These are phyloP conservation scores for Chiloscyllium punctatum DNA, from an alignment of 2,797 vertebrate genomes.

Conservation along the genomic window DNA sequence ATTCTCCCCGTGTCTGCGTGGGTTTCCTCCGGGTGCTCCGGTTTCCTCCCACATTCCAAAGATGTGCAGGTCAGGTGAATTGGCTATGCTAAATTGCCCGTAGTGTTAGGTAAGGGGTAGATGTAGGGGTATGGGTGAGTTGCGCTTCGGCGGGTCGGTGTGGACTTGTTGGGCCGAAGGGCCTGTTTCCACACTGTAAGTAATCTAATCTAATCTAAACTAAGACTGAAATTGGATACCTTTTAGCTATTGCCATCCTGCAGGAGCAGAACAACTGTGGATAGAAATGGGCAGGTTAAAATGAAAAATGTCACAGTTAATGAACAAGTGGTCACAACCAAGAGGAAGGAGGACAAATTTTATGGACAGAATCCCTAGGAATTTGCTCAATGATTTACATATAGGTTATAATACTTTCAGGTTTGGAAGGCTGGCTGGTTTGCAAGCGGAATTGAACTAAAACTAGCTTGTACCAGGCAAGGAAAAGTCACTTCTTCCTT, in stretches of 20 bases:
- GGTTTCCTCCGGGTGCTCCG: too few species aligned
- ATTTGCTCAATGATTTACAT: not conserved
- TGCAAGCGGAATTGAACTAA: not conserved
- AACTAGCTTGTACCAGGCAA: not conserved
- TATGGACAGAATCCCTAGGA: not conserved
- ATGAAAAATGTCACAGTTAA: not conserved
- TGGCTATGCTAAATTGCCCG: too few species aligned
- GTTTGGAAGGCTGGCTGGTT: not conserved
- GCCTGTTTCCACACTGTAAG: too few species aligned
- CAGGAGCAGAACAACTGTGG: not conserved
- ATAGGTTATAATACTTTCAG: not conserved
- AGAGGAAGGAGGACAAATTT: not conserved
- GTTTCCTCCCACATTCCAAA: too few species aligned
- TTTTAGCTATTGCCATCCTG: not conserved
- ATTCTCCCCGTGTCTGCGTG: too few species aligned
- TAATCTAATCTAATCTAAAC: too few species aligned
- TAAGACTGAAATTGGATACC: not conserved
- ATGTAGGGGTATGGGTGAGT: too few species aligned
- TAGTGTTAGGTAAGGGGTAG: too few species aligned
- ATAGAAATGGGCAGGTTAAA: not conserved
- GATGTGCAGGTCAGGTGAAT: too few species aligned
- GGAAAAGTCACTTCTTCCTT: not conserved
- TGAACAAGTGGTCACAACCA: not conserved
- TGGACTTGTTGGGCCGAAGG: too few species aligned
- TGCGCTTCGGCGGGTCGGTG: too few species aligned